These are phyloP conservation scores for Pelosia muscerda DNA, from an alignment of 2,888 invertebrate species.

Conservation along the genomic window DNA sequence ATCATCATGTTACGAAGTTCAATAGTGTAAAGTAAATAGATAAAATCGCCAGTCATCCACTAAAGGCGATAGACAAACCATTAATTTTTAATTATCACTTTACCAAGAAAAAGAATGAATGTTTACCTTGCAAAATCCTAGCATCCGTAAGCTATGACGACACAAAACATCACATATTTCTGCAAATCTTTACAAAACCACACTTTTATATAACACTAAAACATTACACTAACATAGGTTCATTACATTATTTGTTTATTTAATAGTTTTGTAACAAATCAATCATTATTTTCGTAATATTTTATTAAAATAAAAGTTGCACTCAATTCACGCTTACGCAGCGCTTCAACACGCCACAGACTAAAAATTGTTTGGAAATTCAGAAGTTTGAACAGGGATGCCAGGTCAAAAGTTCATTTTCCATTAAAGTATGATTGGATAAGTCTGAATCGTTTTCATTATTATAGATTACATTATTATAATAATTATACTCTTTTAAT, in stretches of 20 bases:
- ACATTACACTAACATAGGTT: background rate
- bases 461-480: too few relatives aligned
- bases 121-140: conserved; percentile 15
- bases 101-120: conserved; percentile 12
- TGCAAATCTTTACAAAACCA: background rate
- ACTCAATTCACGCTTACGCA: background rate
- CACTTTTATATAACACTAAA: conserved; percentile 2
- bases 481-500: too few relatives aligned
- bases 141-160: conserved; percentile 13
- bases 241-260: background rate
- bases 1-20: background rate
- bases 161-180: conserved; percentile 14
- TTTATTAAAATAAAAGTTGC: background rate
- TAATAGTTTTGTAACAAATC: background rate
- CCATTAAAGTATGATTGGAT: background rate
- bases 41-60: background rate
- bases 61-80: background rate
- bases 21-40: background rate
- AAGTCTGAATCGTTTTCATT: background rate
- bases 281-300: conserved; percentile 2
- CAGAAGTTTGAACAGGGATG: background rate
- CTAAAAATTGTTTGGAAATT: conserved; percentile 9
- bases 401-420: background rate
- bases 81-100: conserved; percentile 8
- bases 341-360: conserved; percentile 10